Percentiles rank a stretch among this genome's conserved stretches.
phyloP scores from a whole-genome alignment of 2,888 invertebrate genomes.

The Drosophila anceps region DNA sequence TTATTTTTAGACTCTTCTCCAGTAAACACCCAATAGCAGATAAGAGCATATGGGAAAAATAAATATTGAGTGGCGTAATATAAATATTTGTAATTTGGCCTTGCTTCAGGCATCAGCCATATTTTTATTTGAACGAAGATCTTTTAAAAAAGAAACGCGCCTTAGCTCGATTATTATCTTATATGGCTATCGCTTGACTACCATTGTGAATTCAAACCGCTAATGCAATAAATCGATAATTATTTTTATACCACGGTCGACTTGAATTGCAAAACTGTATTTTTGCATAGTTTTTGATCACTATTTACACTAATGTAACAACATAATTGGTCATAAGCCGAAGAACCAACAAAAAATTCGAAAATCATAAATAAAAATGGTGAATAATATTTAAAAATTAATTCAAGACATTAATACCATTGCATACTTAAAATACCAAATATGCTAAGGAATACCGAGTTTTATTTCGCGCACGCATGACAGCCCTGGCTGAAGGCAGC shows the following conservation, averaged over 20 bases:
- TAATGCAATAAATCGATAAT: background rate
- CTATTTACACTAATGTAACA: background rate
- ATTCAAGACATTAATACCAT: background rate
- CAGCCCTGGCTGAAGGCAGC: slow-evolving; percentile 45
- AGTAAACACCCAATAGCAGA: background rate
- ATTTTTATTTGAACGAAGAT: background rate
- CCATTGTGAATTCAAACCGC: background rate
- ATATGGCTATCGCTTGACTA: background rate
- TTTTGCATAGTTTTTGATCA: background rate
- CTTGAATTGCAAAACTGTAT: too few relatives aligned
- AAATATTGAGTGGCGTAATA: too few relatives aligned
- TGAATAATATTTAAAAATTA: background rate
- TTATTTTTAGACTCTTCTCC: background rate
- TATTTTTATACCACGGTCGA: background rate
- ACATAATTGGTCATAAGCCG: background rate
- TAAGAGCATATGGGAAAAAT: background rate
- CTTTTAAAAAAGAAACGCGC: background rate
- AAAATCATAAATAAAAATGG: background rate
- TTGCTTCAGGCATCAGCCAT: background rate
- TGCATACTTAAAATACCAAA: slow-evolving; percentile 29
- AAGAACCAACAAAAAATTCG: background rate
- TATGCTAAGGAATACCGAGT: background rate
- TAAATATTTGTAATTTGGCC: background rate
- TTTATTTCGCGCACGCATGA: slow-evolving; percentile 2
- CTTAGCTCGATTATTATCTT: background rate